These are phyloP conservation scores for Alcis repandata DNA, from an alignment of 2,888 invertebrate genomes.

Conservation along the genomic window DNA sequence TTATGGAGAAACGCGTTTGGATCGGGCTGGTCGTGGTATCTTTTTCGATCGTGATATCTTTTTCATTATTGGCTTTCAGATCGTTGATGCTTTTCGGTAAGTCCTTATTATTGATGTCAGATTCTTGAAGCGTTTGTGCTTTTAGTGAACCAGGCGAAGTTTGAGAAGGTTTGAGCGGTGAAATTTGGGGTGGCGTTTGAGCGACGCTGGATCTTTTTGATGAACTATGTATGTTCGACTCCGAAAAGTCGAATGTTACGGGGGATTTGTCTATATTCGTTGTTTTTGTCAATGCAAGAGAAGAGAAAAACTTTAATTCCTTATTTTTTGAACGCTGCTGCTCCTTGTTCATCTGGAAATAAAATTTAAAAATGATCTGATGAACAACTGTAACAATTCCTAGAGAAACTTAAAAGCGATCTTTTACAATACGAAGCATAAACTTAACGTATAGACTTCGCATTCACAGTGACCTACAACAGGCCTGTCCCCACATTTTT, in stretches of 20 bases:
- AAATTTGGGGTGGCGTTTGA: slow-evolving; percentile 2
- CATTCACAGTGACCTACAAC: too few species aligned
- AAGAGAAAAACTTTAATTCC: slow-evolving; percentile 34
- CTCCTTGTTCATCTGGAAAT: slow-evolving; percentile 33
- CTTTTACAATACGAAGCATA: too few species aligned
- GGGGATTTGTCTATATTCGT: background rate
- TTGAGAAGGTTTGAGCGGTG: background rate
- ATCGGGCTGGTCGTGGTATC: slow-evolving; percentile 1
- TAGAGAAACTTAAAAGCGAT: too few species aligned
- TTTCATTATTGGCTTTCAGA: background rate
- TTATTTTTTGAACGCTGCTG: background rate
- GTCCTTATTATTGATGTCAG: background rate
- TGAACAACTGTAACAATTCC: too few species aligned
- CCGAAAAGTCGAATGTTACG: background rate
- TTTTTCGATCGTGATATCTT: background rate
- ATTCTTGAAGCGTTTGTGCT: background rate
- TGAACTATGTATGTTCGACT: background rate
- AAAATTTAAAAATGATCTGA: background rate
- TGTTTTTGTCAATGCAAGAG: slow-evolving; percentile 31
- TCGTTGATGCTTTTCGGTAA: background rate
- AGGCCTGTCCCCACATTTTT: too few species aligned
- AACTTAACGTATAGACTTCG: too few species aligned
- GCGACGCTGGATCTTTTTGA: background rate
- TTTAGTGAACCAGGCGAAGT: background rate
- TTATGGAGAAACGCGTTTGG: slow-evolving; percentile 26